phyloP scores from a whole-genome alignment of 2,888 invertebrate species.

The Leptinotarsa tumamoca region DNA sequence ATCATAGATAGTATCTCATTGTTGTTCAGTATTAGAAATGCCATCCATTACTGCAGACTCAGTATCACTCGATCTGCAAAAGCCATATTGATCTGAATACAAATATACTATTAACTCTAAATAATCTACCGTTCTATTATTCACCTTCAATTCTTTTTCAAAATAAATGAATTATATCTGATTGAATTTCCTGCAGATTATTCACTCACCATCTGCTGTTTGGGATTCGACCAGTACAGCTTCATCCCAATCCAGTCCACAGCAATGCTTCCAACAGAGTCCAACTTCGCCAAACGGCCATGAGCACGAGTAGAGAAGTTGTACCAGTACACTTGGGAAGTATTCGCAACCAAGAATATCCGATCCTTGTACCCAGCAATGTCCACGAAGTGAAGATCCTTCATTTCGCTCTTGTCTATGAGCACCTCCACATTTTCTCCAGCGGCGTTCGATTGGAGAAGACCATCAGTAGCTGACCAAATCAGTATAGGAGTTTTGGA shows the following conservation, averaged over 20 bases:
- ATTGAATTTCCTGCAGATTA: neutral
- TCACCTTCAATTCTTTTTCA: no score
- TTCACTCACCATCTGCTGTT: constrained; percentile 79
- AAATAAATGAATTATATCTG: no score
- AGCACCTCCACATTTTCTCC: constrained; percentile 81
- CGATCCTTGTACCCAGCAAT: constrained; percentile 83
- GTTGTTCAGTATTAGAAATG: no score
- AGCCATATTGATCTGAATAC: no score
- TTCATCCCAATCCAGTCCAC: constrained; percentile 93
- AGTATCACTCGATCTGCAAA: no score
- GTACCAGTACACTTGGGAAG: constrained; percentile 78
- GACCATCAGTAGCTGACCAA: constrained; percentile 82
- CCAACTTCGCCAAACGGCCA: constrained; percentile 73
- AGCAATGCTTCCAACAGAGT: constrained; percentile 82
- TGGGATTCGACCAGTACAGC: constrained; percentile 91
- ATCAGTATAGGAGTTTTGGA: constrained; percentile 74
- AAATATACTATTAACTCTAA: no score
- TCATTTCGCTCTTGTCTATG: constrained; percentile 72
- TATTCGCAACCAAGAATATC: constrained; percentile 75
- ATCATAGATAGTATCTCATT: no score
- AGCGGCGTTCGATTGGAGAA: constrained; percentile 84
- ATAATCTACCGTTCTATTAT: no score
- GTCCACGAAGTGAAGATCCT: constrained; percentile 72
- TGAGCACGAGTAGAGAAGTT: constrained; percentile 74
- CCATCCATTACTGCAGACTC: no score